A percentile compares a stretch with the other conserved stretches of the same genome.
These are phyloP conservation scores for Tetramorium parvispinum DNA, from an alignment of 1,140 invertebrate genomes.

Conservation along the genomic window DNA sequence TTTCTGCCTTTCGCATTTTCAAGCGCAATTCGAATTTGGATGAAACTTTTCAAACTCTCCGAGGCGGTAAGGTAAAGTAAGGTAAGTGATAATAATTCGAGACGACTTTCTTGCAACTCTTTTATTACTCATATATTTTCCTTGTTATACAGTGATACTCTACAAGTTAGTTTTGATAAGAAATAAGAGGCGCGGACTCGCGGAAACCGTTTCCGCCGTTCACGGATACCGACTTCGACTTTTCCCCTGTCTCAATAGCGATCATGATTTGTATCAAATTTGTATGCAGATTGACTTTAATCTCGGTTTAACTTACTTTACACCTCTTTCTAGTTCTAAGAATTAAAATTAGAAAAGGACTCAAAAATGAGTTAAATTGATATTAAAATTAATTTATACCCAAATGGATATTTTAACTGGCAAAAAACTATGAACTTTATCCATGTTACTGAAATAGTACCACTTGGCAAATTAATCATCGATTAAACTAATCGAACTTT, in stretches of 20 bases:
- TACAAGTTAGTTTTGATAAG: slow-evolving; percentile 82
- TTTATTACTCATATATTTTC: slow-evolving; percentile 68
- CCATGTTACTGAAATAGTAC: neutral
- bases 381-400: neutral
- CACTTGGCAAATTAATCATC: neutral
- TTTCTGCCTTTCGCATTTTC: no score
- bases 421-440: neutral
- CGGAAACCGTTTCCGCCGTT: neutral
- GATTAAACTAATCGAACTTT: neutral
- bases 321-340: no score
- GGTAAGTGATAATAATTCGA: no score
- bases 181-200: slow-evolving; percentile 62
- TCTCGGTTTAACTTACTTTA: no score
- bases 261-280: no score
- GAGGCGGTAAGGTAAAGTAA: no score
- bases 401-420: neutral
- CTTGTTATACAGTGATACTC: slow-evolving; percentile 80
- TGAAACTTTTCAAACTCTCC: neutral
- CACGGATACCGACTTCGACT: neutral
- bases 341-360: neutral
- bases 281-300: neutral
- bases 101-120: neutral
- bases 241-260: neutral
- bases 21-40: neutral
- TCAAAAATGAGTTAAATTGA: neutral